These are phyloP conservation scores for Odocoileus virginianus DNA, from an alignment of 2,113 vertebrate species.

Conservation along the genomic window DNA sequence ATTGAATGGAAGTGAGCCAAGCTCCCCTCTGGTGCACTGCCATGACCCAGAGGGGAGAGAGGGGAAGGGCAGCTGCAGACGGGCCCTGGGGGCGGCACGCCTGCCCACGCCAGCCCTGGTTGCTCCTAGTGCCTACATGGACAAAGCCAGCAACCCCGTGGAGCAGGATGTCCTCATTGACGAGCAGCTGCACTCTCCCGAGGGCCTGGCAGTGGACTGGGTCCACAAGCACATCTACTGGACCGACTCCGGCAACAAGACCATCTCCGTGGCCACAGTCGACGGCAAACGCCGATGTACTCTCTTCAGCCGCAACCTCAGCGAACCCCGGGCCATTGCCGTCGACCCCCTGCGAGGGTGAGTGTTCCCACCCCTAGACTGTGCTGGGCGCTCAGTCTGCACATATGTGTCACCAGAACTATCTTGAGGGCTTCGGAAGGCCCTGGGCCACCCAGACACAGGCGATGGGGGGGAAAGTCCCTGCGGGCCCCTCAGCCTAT, in stretches of 20 bases:
- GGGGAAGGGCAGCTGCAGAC: background rate
- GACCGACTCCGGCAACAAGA: conserved; percentile 97
- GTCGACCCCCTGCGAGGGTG: conserved; percentile 95
- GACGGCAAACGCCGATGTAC: conserved; percentile 92
- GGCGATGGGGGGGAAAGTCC: background rate
- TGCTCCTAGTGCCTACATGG: conserved; percentile 90
- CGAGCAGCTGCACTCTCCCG: conserved; percentile 90
- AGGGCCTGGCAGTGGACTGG: conserved; percentile 97
- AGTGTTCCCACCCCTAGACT: conserved; percentile 50
- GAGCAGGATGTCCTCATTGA: conserved; percentile 92
- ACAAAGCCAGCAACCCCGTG: conserved; percentile 91
- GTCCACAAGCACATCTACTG: conserved; percentile 98
- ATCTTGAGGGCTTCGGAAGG: background rate
- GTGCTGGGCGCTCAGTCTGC: background rate
- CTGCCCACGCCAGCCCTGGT: conserved; percentile 3
- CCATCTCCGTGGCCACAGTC: conserved; percentile 92
- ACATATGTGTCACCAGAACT: background rate
- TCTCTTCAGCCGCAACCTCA: conserved; percentile 89
- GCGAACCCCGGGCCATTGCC: conserved; percentile 93
- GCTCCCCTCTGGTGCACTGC: background rate
- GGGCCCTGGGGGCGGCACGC: background rate
- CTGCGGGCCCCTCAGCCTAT: fast-evolving
- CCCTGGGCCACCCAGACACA: background rate
- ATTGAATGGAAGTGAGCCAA: background rate
- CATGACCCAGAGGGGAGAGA: background rate